Evolutionary conservation across 2,888 invertebrate species (phyloP).

Genomic region (Amphipoea lucens): DNA sequence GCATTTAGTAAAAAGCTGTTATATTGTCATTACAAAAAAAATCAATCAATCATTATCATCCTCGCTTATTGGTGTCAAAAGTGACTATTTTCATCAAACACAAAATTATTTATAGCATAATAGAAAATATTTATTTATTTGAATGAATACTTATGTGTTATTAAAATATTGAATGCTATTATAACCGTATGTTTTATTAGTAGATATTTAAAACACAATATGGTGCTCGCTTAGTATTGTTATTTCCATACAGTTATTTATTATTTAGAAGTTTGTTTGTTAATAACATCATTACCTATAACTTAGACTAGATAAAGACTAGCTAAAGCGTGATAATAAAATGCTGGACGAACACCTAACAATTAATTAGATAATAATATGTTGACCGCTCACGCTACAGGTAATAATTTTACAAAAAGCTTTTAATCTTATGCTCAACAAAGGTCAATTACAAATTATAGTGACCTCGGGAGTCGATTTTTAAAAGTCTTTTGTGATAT

Average conservation of each 20-base stretch:
- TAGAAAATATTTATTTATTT: not conserved
- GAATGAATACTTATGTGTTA: not conserved
- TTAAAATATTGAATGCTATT: not conserved
- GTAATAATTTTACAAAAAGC: slow-evolving; percentile 35
- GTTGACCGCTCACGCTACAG: slow-evolving; percentile 6
- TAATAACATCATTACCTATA: not conserved
- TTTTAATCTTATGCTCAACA: slow-evolving; percentile 40
- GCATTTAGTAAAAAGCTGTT: not conserved
- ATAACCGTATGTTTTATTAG: not conserved
- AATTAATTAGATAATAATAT: slow-evolving; percentile 12
- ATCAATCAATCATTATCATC: not conserved
- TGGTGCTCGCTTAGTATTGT: not conserved
- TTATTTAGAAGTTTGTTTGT: not conserved
- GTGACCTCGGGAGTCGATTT: slow-evolving; percentile 62
- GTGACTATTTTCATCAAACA: not conserved
- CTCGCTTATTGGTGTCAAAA: not conserved
- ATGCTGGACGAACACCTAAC: not conserved
- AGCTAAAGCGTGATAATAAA: not conserved
- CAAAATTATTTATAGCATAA: not conserved
- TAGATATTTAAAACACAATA: not conserved
- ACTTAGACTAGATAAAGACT: not conserved
- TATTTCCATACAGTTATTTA: not conserved
- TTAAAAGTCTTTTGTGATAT: slow-evolving; percentile 69
- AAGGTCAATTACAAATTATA: slow-evolving; percentile 71
- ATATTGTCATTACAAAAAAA: not conserved